Conservation (phyloP, 2,797 vertebrate species). For the Falco peregrinus region DNA sequence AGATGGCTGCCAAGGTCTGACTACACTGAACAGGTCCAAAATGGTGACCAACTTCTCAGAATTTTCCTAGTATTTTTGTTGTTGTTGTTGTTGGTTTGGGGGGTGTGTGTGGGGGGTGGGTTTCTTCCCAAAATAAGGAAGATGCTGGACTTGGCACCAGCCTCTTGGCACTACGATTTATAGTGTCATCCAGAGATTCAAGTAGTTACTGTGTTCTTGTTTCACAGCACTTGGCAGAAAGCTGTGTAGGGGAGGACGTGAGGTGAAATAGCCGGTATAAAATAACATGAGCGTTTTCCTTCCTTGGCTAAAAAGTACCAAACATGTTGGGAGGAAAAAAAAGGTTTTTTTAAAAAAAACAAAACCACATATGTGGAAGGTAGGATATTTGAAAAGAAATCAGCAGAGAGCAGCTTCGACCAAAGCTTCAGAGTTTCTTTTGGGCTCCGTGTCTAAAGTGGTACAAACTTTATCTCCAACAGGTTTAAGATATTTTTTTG, state of each 20-base stretch:
- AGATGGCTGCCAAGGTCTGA: conserved; percentile 94
- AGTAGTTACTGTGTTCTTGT: conserved; percentile 85
- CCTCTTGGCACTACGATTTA: conserved; percentile 85
- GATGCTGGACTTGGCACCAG: conserved; percentile 87
- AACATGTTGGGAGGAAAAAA: not conserved
- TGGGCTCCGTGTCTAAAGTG: conserved; percentile 53
- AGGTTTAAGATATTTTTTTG: conserved; percentile 66
- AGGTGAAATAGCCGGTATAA: conserved; percentile 70
- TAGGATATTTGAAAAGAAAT: conserved; percentile 46
- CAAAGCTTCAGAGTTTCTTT: conserved; percentile 45
- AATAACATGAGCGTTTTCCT: conserved; percentile 57
- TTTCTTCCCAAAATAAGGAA: conserved; percentile 70
- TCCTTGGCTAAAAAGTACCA: conserved; percentile 55
- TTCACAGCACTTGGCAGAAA: conserved; percentile 82
- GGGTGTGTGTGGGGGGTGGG: not conserved
- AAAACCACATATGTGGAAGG: not conserved
- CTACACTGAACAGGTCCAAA: conserved; percentile 77
- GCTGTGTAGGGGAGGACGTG: conserved; percentile 70
- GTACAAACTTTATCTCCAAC: conserved; percentile 76
- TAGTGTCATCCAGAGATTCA: conserved; percentile 91
- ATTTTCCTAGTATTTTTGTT: conserved; percentile 49
- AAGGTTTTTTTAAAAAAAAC: not conserved
- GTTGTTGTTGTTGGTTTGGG: not conserved
- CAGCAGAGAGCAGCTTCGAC: conserved; percentile 22
- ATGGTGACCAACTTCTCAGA: conserved; percentile 76